Percentiles rank a stretch among this genome's conserved stretches.
Evolutionary conservation across 2,888 invertebrate genomes (phyloP).

Genomic region (Pimpla rufipes): DNA sequence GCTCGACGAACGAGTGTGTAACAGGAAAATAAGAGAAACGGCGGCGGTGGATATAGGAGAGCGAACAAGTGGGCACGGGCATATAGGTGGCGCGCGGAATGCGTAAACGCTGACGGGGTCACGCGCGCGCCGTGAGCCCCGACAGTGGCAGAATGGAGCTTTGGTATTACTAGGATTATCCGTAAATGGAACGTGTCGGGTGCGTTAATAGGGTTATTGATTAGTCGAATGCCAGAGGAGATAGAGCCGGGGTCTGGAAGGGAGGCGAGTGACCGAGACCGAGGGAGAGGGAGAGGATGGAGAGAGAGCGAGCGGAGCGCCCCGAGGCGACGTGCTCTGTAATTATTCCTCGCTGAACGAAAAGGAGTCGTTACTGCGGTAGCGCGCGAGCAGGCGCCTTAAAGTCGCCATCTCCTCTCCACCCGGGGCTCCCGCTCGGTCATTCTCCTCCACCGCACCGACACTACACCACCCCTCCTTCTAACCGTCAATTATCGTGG

Average conservation of each 20-base stretch:
- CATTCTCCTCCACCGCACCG: constrained; percentile 54
- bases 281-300: constrained; percentile 21
- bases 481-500: constrained; percentile 74
- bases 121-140: constrained; percentile 43
- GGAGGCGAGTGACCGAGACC: constrained; percentile 30
- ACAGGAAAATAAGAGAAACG: constrained; percentile 25
- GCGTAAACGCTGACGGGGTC: constrained; percentile 65
- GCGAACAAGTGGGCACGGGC: constrained; percentile 58
- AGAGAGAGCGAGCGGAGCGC: constrained; percentile 49
- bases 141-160: constrained; percentile 69
- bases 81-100: constrained; percentile 37
- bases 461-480: constrained; percentile 59
- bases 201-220: constrained; percentile 79
- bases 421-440: constrained; percentile 53
- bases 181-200: constrained; percentile 75
- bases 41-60: constrained; percentile 43
- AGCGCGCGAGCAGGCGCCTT: constrained; percentile 74
- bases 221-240: constrained; percentile 73
- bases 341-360: constrained; percentile 77
- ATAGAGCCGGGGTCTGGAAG: constrained; percentile 48
- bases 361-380: constrained; percentile 76
- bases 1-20: constrained; percentile 27
- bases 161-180: constrained; percentile 71
- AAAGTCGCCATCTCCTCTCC: constrained; percentile 73
- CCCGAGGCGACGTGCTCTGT: constrained; percentile 73